A percentile compares a stretch with the other conserved stretches of the same genome.
Evolutionary conservation across 2,113 vertebrate species (phyloP).

Genomic region (Sinocyclocheilus anshuiensis): DNA sequence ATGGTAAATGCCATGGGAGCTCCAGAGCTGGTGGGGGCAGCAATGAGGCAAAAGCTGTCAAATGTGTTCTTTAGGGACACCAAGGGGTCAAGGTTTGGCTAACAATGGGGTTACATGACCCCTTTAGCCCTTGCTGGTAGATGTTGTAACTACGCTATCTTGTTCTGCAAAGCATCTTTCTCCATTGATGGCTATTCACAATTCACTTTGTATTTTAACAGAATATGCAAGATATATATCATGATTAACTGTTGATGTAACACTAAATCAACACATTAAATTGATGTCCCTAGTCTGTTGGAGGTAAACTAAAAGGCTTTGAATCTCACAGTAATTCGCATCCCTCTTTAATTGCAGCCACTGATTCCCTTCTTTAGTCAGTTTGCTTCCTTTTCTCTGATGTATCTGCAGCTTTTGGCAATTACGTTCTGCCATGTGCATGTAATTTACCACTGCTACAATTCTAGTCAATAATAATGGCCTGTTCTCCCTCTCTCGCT

Average conservation of each 20-base stretch:
- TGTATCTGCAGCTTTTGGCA: conserved; percentile 18
- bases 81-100: not conserved
- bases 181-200: not conserved
- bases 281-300: not conserved
- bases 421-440: conserved; percentile 23
- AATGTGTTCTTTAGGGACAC: not conserved
- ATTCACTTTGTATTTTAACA: not conserved
- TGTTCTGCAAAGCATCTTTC: not conserved
- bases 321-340: not conserved
- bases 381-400: conserved; percentile 14
- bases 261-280: not conserved
- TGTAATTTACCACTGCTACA: conserved; percentile 36
- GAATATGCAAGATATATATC: not conserved
- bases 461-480: conserved; percentile 27
- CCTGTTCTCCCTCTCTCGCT: not conserved
- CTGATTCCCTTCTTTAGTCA: not conserved
- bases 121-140: not conserved
- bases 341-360: conserved; percentile 19
- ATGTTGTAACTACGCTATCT: not conserved
- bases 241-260: not conserved
- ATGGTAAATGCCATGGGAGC: not conserved
- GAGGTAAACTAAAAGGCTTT: not conserved
- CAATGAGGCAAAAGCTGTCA: not conserved
- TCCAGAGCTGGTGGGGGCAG: not conserved
- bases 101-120: not conserved